Percentiles rank a stretch among this genome's conserved stretches.
These are phyloP conservation scores for Megaceryle maxima DNA, from an alignment of 2,113 vertebrate genomes.

Conservation along the genomic window DNA sequence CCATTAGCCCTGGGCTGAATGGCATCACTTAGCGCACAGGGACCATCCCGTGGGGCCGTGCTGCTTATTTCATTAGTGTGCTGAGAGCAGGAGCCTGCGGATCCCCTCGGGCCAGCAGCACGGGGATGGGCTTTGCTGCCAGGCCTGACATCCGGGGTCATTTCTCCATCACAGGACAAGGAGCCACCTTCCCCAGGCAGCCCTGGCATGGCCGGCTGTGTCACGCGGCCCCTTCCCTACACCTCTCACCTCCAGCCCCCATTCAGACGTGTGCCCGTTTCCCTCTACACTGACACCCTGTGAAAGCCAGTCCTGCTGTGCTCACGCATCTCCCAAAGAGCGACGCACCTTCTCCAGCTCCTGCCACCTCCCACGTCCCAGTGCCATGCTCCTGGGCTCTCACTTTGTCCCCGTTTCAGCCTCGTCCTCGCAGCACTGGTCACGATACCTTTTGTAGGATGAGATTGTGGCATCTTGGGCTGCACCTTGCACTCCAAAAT, in stretches of 20 bases:
- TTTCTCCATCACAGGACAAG: fast-evolving
- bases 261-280: fast-evolving
- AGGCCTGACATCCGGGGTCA: fast-evolving
- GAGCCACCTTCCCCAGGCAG: not conserved
- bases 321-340: not conserved
- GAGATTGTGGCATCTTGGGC: fast-evolving
- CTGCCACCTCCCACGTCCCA: not conserved
- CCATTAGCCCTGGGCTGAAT: not conserved
- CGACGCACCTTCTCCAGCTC: fast-evolving
- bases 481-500: not conserved
- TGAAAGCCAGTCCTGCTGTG: not conserved
- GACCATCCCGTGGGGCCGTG: not conserved
- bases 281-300: not conserved
- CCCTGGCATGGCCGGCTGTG: fast-evolving
- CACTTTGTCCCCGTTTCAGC: not conserved
- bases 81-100: not conserved
- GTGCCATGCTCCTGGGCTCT: not conserved
- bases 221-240: fast-evolving
- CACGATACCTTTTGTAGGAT: not conserved
- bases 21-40: not conserved
- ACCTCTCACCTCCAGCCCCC: not conserved
- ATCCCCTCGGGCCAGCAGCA: fast-evolving
- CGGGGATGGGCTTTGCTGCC: not conserved
- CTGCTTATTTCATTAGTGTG: not conserved
- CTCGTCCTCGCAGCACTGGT: fast-evolving